Base-by-base conservation (phyloP, 2,888 invertebrate genomes). In the Ecliptopera silaceata region DNA sequence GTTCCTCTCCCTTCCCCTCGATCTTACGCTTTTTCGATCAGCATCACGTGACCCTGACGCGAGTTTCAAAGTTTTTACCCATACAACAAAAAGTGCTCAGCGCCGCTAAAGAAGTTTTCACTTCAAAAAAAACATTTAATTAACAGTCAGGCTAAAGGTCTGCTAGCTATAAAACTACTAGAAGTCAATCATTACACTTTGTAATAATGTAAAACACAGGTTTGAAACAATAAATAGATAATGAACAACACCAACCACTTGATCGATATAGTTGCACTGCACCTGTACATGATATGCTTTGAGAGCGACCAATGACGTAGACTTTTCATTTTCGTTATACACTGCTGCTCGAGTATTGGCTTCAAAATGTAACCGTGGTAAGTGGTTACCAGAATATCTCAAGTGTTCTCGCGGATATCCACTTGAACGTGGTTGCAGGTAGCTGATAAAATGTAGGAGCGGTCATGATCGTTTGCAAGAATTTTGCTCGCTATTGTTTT, bases 401-500 rank as follows among this genome's bases (percentile, higher is more conserved):
- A 63, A 66, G 64, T 63, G 62, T 59, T 66, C 65, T 63, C 56
- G 55, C 61, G 64, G 62, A 51, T 43, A 44, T 32, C 42, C 53
- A 58, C 54, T 63, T 61, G 58, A 61, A 58, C 51, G 58, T 59
- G 54, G 42, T 44, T 55, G 62, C 66, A 64, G 66, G 69, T 63
- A 34, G 60, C 72, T 61, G 63, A 68, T 74, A 74, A 74, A 70
- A 63, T 48, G 48, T 60, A 52, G 72, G 75, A 72, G 71, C 66
- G 74, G 75, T 76, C 71, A 75, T 47, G 18, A 36, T 44, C 26
- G 39, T 20, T 49, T 38, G 26, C 39, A 45, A 54, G 42, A n/a
- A 54, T 46, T 54, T 13, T 47, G 17, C 42, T 18, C 13, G 46
- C 41, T 34, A 32, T 54, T 47, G 34, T 54, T 47, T 29, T 47